These are phyloP conservation scores for Resseliella maxima DNA, from an alignment of 2,888 invertebrate genomes.

Conservation along the genomic window DNA sequence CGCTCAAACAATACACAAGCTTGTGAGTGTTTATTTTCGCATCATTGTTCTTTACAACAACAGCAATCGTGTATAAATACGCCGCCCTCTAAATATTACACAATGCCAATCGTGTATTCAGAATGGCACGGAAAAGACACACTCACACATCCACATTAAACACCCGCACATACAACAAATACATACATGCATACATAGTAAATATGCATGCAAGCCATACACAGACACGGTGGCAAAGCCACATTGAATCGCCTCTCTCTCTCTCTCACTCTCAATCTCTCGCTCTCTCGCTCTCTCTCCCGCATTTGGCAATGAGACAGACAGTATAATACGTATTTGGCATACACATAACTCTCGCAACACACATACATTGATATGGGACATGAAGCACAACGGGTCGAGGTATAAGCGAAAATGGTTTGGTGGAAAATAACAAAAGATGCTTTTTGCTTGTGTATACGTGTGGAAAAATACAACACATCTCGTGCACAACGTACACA, in stretches of 20 bases:
- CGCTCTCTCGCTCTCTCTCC: background rate
- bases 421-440: constrained; percentile 51
- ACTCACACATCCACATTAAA: too few species aligned
- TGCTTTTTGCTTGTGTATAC: constrained; percentile 18
- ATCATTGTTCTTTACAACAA: constrained; percentile 50
- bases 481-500: background rate
- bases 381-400: background rate
- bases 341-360: background rate
- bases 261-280: background rate
- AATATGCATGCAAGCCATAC: background rate
- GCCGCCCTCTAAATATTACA: constrained; percentile 49
- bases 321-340: background rate
- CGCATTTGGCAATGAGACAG: background rate
- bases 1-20: constrained; percentile 36
- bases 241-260: background rate
- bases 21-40: constrained; percentile 50
- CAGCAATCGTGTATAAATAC: constrained; percentile 46
- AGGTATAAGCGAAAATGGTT: background rate
- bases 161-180: background rate
- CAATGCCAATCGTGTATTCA: constrained; percentile 54
- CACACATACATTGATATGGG: background rate
- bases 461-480: constrained; percentile 53
- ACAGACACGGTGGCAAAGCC: background rate
- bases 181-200: background rate
- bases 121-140: constrained; percentile 18